Evolutionary conservation across 2,113 vertebrate species (phyloP), one percentile per base, ranked within the genome.

Genomic region (Rhineura floridana): DNA sequence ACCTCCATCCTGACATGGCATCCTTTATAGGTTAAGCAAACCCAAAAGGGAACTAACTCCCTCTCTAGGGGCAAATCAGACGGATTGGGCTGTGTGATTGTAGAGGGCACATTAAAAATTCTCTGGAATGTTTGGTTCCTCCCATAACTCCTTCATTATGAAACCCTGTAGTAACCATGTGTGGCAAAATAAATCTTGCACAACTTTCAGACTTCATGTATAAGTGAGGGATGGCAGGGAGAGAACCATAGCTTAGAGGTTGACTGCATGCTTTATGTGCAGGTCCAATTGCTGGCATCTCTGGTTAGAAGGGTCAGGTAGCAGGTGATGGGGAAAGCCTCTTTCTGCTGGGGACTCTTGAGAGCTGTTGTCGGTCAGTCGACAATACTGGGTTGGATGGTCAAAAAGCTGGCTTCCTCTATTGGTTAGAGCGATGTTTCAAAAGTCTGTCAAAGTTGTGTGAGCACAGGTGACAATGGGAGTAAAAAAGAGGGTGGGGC

Each of bases 21-120:
- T 83, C 89, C 89, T 90, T 77, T 77, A 48, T 21, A 90, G 89
- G 84, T 86, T 90, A 90, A 90, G 70, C 89, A 90, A 90, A 90
- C 84, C 84, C 62, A 55, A 69, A 86, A 90, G 89, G 72, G 84
- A 69, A 78, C 80, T 83, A 3, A 2, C 70, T 52, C 36, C 46
- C 3, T 48, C 70, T 59, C 48, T 19, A 3, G 72, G 48, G 84
- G 72, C 84, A 55, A 48, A 83, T 81, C 85, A 76, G 39, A 69
- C 23, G 28, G 10, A 46, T 17, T 36, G 42, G 72, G 28, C 36
- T 19, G n/a, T 70, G 72, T 80, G 65, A 70, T 52, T 17, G 39
- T 8, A 15, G 55, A 25, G 9, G 70, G 15, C 42, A 10, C 12
- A 44, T n/a, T 17, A 12, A 59, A n/a, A 81, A 30, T 39, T 23